Evolutionary conservation across 2,888 invertebrate species (phyloP), one percentile per base, ranked within the genome.

Genomic region (Pimpla rufipes): DNA sequence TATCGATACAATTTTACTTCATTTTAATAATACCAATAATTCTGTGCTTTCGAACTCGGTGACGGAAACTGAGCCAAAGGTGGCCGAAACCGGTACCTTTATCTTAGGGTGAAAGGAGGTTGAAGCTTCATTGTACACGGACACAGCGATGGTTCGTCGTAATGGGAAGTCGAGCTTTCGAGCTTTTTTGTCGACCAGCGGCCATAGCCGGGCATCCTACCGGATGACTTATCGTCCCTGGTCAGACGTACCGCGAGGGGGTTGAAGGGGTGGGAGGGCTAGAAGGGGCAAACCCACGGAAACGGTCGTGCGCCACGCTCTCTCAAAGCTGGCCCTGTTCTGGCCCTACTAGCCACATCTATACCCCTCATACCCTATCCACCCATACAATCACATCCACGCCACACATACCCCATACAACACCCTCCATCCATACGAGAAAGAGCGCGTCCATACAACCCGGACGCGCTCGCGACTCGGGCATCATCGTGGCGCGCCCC

Each of bases 231-330:
- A 83, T 83, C 82, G 82, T 75, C 45, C 57, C 55, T 64, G 75
- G 74, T 79, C 70, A 29, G 67, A 75, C 68, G 18, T 70, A 23
- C 55, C 42, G 23, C 40, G 50, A 66, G 82, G 80, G 82, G 62
- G 70, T 59, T 29, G 45, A 47, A 70, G 79, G n/a, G n/a, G n/a
- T n/a, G n/a, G n/a, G n/a, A n/a, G 80, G 82, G 62, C 67, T 59
- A 21, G 45, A 47, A 70, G 79, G 82, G 79, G 80, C 85, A 81
- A 86, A 83, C 88, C 87, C 86, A 87, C 88, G 89, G 87, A 89
- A 90, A 89, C 87, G 87, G 86, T 88, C 85, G 86, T 85, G 81
- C 87, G 79, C 87, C 86, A 86, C 86, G 87, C 86, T 88, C 87
- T 59, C 79, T 83, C 79, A 57, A 21, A 59, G 66, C 66, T 66